phyloP scores from a whole-genome alignment of 92 coral and sea anemone genomes.

The Hydrozoanthus gracilis region DNA sequence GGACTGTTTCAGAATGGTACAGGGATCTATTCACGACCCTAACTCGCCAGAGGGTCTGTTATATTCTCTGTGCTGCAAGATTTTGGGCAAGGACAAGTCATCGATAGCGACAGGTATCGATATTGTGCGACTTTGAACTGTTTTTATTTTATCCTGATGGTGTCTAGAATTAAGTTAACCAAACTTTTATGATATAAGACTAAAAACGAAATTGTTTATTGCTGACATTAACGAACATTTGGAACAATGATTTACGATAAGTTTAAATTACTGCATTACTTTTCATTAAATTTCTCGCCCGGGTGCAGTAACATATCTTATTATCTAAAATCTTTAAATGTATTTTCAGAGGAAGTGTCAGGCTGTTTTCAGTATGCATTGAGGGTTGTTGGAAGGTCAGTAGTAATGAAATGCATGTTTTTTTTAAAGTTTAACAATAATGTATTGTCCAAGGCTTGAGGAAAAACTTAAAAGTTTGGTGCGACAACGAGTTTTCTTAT shows the following conservation, averaged over 20 bases:
- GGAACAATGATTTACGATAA: too few relatives aligned
- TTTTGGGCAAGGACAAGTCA: constrained; percentile 68
- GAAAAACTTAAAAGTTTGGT: too few relatives aligned
- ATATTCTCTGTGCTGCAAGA: constrained; percentile 75
- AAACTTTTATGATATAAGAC: too few relatives aligned
- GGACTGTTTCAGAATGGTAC: constrained; percentile 61
- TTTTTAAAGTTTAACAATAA: too few relatives aligned
- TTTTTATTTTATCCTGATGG: too few relatives aligned
- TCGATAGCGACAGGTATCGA: constrained; percentile 67
- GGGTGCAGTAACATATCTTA: background rate
- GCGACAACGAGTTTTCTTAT: too few relatives aligned
- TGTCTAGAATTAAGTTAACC: too few relatives aligned
- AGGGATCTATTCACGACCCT: constrained; percentile 65
- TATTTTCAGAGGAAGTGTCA: constrained; percentile 67
- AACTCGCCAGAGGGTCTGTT: constrained; percentile 82
- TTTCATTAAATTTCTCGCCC: background rate
- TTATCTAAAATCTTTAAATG: background rate
- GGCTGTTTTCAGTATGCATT: constrained; percentile 93
- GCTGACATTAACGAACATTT: too few relatives aligned
- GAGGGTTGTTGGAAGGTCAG: constrained; percentile 92
- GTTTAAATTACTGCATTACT: too few relatives aligned
- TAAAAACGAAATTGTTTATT: too few relatives aligned
- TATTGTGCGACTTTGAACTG: too few relatives aligned
- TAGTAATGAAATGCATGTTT: background rate
- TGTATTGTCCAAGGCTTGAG: too few relatives aligned